Conservation (phyloP, 92 coral and sea anemone genomes). For the Chrysogorgia sp. region DNA sequence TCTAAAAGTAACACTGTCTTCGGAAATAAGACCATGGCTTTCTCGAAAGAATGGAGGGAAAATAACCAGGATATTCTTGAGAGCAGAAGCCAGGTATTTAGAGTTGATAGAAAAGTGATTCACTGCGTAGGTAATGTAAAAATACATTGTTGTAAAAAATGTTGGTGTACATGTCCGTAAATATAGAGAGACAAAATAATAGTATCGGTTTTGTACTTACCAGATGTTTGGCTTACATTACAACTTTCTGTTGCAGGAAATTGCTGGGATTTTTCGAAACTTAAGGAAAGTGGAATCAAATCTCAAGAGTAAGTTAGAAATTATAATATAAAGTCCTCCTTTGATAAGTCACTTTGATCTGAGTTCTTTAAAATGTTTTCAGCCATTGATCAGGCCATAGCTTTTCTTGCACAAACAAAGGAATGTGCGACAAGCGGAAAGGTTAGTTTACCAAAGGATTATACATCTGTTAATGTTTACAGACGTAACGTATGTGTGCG, state of each 20-base stretch:
- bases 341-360: too few relatives aligned
- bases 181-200: not conserved
- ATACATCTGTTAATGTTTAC: too few relatives aligned
- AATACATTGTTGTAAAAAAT: too few relatives aligned
- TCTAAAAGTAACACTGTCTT: constrained; percentile 1
- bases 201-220: too few relatives aligned
- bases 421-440: not conserved
- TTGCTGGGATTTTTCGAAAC: constrained; percentile 94
- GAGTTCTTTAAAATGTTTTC: not conserved
- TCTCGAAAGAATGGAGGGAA: constrained; percentile 30
- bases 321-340: too few relatives aligned
- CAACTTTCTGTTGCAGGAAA: constrained; percentile 62
- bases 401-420: not conserved
- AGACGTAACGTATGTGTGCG: too few relatives aligned
- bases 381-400: not conserved
- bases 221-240: too few relatives aligned
- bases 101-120: too few relatives aligned
- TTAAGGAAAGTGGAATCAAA: constrained; percentile 89
- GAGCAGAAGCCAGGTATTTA: constrained; percentile 23
- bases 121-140: not conserved
- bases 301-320: constrained; percentile 88
- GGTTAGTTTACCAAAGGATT: not conserved
- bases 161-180: too few relatives aligned
- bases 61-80: constrained; percentile 18
- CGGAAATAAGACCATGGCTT: constrained; percentile 8